Percentiles rank a stretch among this genome's conserved stretches.
Evolutionary conservation across 64 coral and sea anemone species (phyloP).

Genomic region (Cladopsammia gracilis): DNA sequence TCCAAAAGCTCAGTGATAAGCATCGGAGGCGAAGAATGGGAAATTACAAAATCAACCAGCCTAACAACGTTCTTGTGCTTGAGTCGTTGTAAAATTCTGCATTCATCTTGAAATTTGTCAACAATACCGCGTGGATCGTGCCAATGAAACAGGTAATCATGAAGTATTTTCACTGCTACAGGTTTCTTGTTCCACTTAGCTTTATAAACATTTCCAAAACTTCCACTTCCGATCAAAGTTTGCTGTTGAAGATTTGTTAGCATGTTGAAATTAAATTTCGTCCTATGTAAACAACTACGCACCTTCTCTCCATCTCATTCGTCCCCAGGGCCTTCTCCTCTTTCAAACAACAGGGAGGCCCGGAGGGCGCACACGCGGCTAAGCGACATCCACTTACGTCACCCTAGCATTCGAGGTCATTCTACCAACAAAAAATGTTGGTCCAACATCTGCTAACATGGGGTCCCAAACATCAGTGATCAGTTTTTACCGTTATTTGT

Average conservation of each 20-base stretch:
- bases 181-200: neutral
- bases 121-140: neutral
- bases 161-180: neutral
- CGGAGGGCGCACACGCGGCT: too few species aligned
- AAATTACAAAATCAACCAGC: slow-evolving; percentile 17
- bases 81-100: slow-evolving; percentile 34
- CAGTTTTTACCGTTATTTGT: too few species aligned
- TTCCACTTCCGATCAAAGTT: neutral
- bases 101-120: slow-evolving; percentile 27
- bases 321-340: too few species aligned
- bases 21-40: slow-evolving; percentile 23
- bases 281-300: too few species aligned
- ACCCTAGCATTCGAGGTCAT: too few species aligned
- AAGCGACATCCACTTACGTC: too few species aligned
- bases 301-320: too few species aligned
- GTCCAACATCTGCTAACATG: too few species aligned
- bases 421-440: too few species aligned
- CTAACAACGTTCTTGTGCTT: slow-evolving; percentile 61
- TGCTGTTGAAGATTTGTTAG: neutral
- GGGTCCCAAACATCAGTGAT: too few species aligned
- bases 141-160: neutral
- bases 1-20: slow-evolving; percentile 73
- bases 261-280: too few species aligned
- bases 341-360: too few species aligned
- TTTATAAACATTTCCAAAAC: neutral